Conservation (phyloP, 2,113 vertebrate genomes). For the Rhea americana region DNA sequence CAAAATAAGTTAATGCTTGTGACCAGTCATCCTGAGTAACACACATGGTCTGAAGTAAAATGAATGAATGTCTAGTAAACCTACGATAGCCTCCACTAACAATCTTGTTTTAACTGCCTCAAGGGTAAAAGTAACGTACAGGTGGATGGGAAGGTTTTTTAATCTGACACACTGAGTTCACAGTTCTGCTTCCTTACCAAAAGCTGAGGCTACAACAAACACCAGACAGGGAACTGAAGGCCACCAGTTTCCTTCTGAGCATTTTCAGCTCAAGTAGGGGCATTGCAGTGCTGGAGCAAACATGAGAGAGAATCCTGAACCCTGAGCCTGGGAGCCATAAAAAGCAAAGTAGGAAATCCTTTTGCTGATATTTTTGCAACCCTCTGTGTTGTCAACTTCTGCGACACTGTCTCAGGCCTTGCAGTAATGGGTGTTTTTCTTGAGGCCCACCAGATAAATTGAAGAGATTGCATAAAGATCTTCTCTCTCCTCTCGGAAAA, state of each 20-base stretch:
- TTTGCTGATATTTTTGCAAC: neutral
- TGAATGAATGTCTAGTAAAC: rapidly evolving
- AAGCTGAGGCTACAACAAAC: neutral
- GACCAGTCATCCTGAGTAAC: neutral
- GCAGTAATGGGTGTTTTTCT: neutral
- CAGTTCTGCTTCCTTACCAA: neutral
- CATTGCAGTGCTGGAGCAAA: neutral
- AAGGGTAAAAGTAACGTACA: too few species aligned
- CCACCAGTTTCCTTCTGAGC: neutral
- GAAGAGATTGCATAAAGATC: neutral
- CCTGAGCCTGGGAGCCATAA: neutral
- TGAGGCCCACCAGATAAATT: neutral
- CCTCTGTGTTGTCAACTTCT: neutral
- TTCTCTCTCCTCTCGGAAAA: neutral
- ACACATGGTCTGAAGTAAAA: neutral
- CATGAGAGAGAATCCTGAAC: neutral
- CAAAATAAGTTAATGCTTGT: neutral
- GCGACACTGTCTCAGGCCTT: rapidly evolving
- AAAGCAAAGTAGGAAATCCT: neutral
- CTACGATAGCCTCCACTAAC: too few species aligned
- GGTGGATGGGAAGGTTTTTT: too few species aligned
- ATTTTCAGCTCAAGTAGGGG: neutral
- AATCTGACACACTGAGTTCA: rapidly evolving
- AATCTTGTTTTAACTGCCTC: neutral
- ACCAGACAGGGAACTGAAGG: neutral